These are phyloP conservation scores for Eueides isabella DNA, from an alignment of 1,140 invertebrate genomes.

Conservation along the genomic window DNA sequence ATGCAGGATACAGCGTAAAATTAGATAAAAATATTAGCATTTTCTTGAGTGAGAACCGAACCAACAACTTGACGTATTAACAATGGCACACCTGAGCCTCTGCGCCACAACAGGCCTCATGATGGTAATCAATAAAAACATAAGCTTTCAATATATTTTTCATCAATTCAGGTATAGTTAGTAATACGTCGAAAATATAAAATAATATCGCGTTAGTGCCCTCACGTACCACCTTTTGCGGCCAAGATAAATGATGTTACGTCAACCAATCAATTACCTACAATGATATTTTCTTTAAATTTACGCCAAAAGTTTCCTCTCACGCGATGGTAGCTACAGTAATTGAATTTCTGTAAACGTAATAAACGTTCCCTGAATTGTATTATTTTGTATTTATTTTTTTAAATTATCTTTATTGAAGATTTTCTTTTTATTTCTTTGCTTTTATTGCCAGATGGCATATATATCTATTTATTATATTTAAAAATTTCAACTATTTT, in stretches of 20 bases:
- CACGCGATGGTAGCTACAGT: not conserved
- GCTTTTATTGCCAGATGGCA: too few species aligned
- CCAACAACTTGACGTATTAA: too few species aligned
- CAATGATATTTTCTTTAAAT: conserved; percentile 8
- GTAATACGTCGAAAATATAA: not conserved
- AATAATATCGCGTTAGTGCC: not conserved
- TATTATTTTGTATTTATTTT: not conserved
- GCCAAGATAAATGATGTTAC: conserved; percentile 10
- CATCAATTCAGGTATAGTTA: not conserved
- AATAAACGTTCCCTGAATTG: not conserved
- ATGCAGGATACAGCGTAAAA: too few species aligned
- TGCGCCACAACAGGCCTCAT: too few species aligned
- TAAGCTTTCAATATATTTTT: not conserved
- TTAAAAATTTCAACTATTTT: too few species aligned
- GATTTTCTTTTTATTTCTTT: too few species aligned
- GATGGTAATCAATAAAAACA: too few species aligned
- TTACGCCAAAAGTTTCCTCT: not conserved
- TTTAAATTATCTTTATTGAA: not conserved
- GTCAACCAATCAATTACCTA: conserved; percentile 8
- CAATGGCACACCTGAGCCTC: too few species aligned
- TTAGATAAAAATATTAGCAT: too few species aligned
- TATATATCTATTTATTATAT: too few species aligned
- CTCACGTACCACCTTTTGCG: not conserved
- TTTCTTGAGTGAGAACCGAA: too few species aligned
- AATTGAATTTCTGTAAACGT: conserved; percentile 1